phyloP scores from a whole-genome alignment of 2,113 vertebrate species.

The Syngnathus floridae region DNA sequence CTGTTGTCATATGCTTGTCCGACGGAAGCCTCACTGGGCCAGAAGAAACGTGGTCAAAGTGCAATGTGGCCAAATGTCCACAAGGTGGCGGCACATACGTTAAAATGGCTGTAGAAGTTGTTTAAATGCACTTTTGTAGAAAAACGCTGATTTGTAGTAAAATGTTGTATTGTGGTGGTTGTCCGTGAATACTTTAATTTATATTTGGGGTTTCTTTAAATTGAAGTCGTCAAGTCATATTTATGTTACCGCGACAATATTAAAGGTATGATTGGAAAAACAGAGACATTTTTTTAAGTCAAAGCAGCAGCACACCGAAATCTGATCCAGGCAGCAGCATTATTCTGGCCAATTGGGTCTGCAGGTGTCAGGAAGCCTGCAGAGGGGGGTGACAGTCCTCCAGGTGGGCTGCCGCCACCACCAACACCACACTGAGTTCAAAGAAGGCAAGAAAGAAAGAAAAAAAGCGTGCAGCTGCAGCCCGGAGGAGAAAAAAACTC shows the following conservation, averaged over 20 bases:
- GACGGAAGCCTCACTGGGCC: constrained; percentile 49
- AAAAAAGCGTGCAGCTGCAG: constrained; percentile 15
- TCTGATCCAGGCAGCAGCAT: neutral
- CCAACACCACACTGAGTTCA: neutral
- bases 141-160: neutral
- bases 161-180: neutral
- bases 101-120: neutral
- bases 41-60: accelerated
- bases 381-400: constrained; percentile 20
- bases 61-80: neutral
- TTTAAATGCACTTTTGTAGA: neutral
- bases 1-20: constrained; percentile 37
- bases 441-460: constrained; percentile 4
- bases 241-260: too few relatives aligned
- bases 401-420: constrained; percentile 49
- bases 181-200: too few relatives aligned
- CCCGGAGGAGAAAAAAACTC: neutral
- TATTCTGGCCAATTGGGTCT: neutral
- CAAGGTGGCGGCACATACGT: constrained; percentile 34
- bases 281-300: neutral
- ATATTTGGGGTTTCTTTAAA: too few relatives aligned
- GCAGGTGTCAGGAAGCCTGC: constrained; percentile 4
- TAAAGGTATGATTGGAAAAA: too few relatives aligned
- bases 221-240: too few relatives aligned
- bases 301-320: neutral